Evolutionary conservation across 2,888 invertebrate genomes (phyloP), one percentile per base, ranked within the genome.

Genomic region (Lepidochitona cinerea): DNA sequence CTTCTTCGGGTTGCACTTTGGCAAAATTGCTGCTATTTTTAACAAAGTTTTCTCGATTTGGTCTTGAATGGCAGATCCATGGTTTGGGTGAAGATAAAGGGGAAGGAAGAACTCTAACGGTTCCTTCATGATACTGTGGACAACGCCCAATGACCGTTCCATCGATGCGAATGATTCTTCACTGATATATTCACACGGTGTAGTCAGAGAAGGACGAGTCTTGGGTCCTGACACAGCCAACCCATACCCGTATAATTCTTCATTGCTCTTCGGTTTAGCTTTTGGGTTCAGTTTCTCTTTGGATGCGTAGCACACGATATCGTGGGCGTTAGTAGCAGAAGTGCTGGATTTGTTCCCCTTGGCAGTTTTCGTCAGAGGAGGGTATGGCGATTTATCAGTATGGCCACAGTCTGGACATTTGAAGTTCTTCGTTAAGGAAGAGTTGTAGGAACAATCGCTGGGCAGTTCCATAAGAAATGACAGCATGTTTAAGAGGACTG

Each of bases 51-150:
- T 78, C 71, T 86, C 87, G 74, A 87, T 83, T 6, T 78, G 76
- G 14, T 75, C 75, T 68, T 84, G 77, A 7, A 86, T 87, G 37
- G 75, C 74, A 1, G 73, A 73, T 5, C 85, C 87, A 72, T 87
- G 87, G 6, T 73, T 73, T 5, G 81, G 81, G 35, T 83, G 83
- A 23, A 87, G 84, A 67, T 78, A 86, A 71, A 87, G 74, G 0
- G 87, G 87, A 9, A 87, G 79, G 71, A 86, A 87, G 64, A 79
- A 83, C 41, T 81, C 78, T 3, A 87, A 78, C 29, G 86, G 84
- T 32, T 86, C 87, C 69, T 86, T 86, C 74, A 87, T 72, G 3
- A 86, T 84, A 72, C 85, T 86, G 67, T 87, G 84, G 6, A 85
- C 85, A 12, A 76, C 77, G 0, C 84, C 84, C 14, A 83, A 72